Evolutionary conservation across 2,888 invertebrate genomes (phyloP).

Genomic region (Reticulitermes lucifugus): DNA sequence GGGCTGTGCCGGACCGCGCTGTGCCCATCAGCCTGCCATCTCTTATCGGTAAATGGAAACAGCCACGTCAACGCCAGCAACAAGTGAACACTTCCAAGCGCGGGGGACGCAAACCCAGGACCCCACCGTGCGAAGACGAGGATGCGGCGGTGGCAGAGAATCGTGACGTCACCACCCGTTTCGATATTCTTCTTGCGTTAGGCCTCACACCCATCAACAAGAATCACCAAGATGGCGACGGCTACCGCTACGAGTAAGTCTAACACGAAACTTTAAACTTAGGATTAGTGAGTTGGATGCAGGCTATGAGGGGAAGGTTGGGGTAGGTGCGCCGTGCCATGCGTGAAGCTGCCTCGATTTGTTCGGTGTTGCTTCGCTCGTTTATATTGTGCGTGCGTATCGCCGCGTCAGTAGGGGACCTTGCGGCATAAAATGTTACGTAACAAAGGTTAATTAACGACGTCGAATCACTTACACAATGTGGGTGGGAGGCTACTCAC

Average conservation of each 20-base stretch:
- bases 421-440: too few relatives aligned
- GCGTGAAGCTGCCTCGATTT: too few relatives aligned
- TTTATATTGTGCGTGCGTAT: too few relatives aligned
- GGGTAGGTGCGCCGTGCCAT: too few relatives aligned
- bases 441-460: too few relatives aligned
- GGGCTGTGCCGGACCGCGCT: conserved; percentile 65
- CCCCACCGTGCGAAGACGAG: conserved; percentile 33
- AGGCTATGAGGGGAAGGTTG: too few relatives aligned
- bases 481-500: not conserved
- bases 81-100: conserved; percentile 39
- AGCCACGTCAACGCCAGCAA: conserved; percentile 40
- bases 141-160: conserved; percentile 1
- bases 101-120: conserved; percentile 1
- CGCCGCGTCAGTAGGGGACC: too few relatives aligned
- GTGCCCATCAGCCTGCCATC: conserved; percentile 61
- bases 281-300: too few relatives aligned
- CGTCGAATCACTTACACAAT: too few relatives aligned
- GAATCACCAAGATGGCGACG: conserved; percentile 53
- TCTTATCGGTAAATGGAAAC: conserved; percentile 47
- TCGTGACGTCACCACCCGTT: conserved; percentile 56
- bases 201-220: conserved; percentile 66
- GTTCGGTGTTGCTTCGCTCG: too few relatives aligned
- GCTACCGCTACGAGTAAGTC: conserved; percentile 35
- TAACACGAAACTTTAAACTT: too few relatives aligned
- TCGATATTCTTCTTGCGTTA: conserved; percentile 68